Conservation (phyloP, 2,888 invertebrate genomes). For the Laothoe populi region DNA sequence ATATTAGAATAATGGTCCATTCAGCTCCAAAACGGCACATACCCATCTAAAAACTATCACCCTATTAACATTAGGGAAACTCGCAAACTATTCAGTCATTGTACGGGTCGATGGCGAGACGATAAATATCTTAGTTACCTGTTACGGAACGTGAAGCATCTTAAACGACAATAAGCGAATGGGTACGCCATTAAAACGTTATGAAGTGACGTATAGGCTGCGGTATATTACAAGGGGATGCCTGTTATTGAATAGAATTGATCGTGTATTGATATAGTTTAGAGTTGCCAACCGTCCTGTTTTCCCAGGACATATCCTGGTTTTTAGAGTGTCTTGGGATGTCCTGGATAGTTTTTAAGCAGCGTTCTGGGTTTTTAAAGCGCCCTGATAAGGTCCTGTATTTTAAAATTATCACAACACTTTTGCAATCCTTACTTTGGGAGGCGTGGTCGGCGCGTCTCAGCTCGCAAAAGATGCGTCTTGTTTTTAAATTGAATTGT, state of each 20-base stretch:
- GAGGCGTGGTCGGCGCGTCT: no score
- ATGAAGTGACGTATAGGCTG: slow-evolving; percentile 68
- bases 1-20: no score
- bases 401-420: no score
- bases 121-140: slow-evolving; percentile 82
- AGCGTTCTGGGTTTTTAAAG: no score
- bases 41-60: slow-evolving; percentile 23
- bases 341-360: no score
- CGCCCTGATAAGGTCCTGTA: no score
- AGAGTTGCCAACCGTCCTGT: no score
- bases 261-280: neutral
- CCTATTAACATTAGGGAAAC: slow-evolving; percentile 33
- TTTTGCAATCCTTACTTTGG: no score
- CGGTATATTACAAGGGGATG: slow-evolving; percentile 61
- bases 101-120: slow-evolving; percentile 54
- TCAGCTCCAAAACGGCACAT: neutral
- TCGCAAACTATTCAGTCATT: slow-evolving; percentile 66
- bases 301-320: no score
- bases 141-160: slow-evolving; percentile 69
- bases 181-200: slow-evolving; percentile 71
- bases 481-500: no score
- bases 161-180: slow-evolving; percentile 78
- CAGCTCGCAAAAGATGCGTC: no score
- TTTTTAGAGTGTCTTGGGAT: no score
- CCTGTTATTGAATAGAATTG: neutral